These are phyloP conservation scores for Bubo blakistoni DNA, from an alignment of 2,113 vertebrate genomes.

Conservation along the genomic window DNA sequence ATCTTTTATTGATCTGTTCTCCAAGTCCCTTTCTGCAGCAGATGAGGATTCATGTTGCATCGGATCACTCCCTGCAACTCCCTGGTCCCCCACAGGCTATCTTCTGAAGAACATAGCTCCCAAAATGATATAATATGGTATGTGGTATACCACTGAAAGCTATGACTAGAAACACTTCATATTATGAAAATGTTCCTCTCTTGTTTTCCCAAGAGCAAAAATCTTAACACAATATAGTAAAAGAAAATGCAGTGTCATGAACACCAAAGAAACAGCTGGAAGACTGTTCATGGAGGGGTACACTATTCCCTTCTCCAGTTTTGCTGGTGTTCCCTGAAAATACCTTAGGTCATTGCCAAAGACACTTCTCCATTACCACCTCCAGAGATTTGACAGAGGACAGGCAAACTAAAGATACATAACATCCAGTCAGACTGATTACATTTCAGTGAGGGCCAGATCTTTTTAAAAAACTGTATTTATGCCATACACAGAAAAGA, in stretches of 20 bases:
- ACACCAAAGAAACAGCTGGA: neutral
- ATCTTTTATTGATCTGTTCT: neutral
- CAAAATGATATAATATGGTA: neutral
- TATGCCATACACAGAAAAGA: neutral
- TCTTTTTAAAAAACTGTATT: neutral
- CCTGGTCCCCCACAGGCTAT: neutral
- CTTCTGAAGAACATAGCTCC: neutral
- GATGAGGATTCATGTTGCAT: neutral
- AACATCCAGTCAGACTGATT: neutral
- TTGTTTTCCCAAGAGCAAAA: neutral
- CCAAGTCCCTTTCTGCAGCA: neutral
- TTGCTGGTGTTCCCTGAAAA: neutral
- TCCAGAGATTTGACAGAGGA: neutral
- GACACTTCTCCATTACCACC: accelerated
- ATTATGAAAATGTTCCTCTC: neutral
- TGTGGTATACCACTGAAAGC: neutral
- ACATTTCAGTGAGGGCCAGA: neutral
- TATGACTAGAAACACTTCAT: neutral
- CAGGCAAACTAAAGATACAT: neutral
- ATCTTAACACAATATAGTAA: neutral
- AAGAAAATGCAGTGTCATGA: neutral
- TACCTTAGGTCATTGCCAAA: neutral
- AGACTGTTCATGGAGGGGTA: neutral
- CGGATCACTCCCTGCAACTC: neutral
- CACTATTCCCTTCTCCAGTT: neutral